phyloP scores from a whole-genome alignment of 2,797 vertebrate genomes.

The Pipistrellus nathusii region DNA sequence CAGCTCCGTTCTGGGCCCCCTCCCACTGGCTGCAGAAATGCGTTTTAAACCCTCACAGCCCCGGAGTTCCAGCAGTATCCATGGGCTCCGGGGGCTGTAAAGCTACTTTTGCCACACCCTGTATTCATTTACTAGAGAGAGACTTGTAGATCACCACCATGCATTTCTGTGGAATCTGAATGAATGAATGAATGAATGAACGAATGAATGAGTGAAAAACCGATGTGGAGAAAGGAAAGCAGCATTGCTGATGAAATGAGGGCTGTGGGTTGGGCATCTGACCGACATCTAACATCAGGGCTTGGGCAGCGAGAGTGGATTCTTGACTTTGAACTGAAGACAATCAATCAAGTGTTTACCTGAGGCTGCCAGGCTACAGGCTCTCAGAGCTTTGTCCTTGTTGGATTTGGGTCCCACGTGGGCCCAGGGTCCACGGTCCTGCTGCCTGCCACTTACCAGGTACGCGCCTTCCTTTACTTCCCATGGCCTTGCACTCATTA shows the following conservation, averaged over 20 bases:
- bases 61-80: neutral
- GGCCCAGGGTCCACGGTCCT: neutral
- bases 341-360: fast-evolving
- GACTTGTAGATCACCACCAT: neutral
- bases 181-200: neutral
- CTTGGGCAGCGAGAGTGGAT: neutral
- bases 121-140: neutral
- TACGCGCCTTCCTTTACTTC: no score
- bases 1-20: neutral
- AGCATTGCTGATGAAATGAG: neutral
- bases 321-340: neutral
- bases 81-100: neutral
- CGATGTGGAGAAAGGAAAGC: neutral
- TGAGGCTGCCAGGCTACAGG: neutral
- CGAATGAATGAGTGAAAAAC: neutral
- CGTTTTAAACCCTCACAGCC: neutral
- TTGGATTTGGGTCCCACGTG: fast-evolving
- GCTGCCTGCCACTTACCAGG: neutral
- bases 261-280: neutral
- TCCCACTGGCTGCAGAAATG: neutral
- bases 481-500: neutral
- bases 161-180: neutral
- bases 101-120: neutral
- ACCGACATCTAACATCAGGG: no score
- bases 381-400: neutral